Base-by-base conservation (phyloP, 2,888 invertebrate species). In the Melipona bicolor region DNA sequence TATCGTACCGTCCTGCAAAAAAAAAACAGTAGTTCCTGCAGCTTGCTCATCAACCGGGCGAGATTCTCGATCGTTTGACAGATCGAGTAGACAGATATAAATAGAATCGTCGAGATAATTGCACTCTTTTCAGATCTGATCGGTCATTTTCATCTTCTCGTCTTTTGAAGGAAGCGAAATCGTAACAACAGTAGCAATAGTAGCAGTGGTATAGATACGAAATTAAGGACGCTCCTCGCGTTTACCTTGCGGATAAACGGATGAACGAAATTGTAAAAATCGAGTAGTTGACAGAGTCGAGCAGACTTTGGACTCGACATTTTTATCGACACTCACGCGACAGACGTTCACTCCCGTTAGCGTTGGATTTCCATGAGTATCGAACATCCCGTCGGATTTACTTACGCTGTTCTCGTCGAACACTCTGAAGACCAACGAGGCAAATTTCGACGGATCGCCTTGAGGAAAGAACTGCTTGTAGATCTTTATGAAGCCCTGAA, bases 381-480 rank as follows among this genome's bases (percentile, higher is more conserved):
- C 43, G 9, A 43, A 9, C 43, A 9, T 43, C 43, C 0, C 1
- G 43, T 43, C 9, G 1, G 43, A 9, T 43, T 43, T 64, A 96
- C 98, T 97, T 95, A 99, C 99, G 95, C 98, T 98, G 95, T 99
- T 99, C 96, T 99, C 98, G 95, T 99, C 99, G 95, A 99, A 99
- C 76, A 99, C 99, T 94, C 99, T 97, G 96, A 99, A 99, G 84
- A 99, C 99, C 93, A 99, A 96, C 76, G 98, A 98, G 72, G 99
- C 99, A 95, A 99, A 99, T 96, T 99, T 99, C 94, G 98, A 98
- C 65, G 99, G 99, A 95, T 99, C 99, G 90, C 99, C 99, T 96
- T 99, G 98, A 77, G 99, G 99, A 95, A 99, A 99, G 96, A 99
- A 99, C 95, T 99, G 99, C 95, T 99, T 99, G 96, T 99, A 99